phyloP scores from a whole-genome alignment of 2,113 vertebrate species.

The Microcebus ravelobensis region DNA sequence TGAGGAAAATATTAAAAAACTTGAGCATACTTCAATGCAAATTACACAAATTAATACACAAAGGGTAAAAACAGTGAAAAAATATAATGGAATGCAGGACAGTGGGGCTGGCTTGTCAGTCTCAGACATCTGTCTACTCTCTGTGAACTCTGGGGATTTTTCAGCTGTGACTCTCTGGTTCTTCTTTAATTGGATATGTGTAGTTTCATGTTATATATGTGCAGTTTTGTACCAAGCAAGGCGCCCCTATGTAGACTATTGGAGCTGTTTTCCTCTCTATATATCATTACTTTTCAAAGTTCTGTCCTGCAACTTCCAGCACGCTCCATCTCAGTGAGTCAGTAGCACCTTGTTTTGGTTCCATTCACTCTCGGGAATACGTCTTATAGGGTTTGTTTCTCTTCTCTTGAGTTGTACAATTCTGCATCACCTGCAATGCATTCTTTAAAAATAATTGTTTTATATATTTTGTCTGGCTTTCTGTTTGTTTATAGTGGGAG shows the following conservation, averaged over 20 bases:
- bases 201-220: not conserved
- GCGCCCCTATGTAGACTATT: not conserved
- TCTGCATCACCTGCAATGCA: not conserved
- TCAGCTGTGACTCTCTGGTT: not conserved
- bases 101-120: not conserved
- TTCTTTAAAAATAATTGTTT: not conserved
- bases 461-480: conserved; percentile 10
- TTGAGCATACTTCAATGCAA: not conserved
- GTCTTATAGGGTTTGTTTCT: not conserved
- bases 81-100: not conserved
- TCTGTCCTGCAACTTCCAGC: not conserved
- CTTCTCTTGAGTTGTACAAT: not conserved
- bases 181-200: not conserved
- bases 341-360: not conserved
- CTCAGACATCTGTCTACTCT: not conserved
- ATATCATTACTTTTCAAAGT: not conserved
- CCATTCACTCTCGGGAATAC: not conserved
- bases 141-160: not conserved
- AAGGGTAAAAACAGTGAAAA: not conserved
- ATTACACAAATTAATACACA: not conserved
- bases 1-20: not conserved
- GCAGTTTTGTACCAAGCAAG: not conserved
- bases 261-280: not conserved
- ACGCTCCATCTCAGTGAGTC: not conserved
- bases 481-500: not conserved